phyloP scores from a whole-genome alignment of 2,113 vertebrate species.

The Chascanopsetta lugubris region DNA sequence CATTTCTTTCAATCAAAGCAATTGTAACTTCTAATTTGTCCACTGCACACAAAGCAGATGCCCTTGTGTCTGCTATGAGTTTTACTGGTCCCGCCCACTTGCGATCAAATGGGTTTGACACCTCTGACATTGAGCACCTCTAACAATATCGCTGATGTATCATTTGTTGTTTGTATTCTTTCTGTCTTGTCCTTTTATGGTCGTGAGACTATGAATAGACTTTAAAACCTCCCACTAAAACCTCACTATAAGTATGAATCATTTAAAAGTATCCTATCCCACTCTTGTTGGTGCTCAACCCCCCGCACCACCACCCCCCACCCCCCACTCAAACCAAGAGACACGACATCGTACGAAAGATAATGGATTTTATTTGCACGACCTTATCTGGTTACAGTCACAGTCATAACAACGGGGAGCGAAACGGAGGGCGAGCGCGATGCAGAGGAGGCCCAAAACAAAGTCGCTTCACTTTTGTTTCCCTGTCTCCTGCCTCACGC shows the following conservation, averaged over 20 bases:
- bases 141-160: too few relatives aligned
- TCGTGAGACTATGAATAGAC: neutral
- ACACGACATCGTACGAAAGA: slow-evolving; percentile 70
- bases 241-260: neutral
- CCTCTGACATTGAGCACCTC: too few relatives aligned
- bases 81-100: too few relatives aligned
- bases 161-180: neutral
- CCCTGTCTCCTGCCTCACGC: slow-evolving; percentile 37
- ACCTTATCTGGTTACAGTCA: slow-evolving; percentile 77
- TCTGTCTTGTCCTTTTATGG: neutral
- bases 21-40: too few relatives aligned
- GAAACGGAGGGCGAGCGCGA: slow-evolving; percentile 58
- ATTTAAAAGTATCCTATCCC: neutral
- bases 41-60: too few relatives aligned
- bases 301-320: neutral
- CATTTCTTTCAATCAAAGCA: too few relatives aligned
- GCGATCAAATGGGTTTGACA: too few relatives aligned
- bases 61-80: too few relatives aligned
- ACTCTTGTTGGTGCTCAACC: slow-evolving; percentile 7
- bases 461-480: slow-evolving; percentile 61
- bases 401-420: slow-evolving; percentile 61
- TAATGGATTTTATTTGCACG: slow-evolving; percentile 72
- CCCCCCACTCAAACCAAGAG: slow-evolving; percentile 57
- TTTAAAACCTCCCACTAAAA: too few relatives aligned
- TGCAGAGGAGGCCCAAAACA: slow-evolving; percentile 54